Conservation (phyloP, 2,888 invertebrate species). For the Papilio gigon region DNA sequence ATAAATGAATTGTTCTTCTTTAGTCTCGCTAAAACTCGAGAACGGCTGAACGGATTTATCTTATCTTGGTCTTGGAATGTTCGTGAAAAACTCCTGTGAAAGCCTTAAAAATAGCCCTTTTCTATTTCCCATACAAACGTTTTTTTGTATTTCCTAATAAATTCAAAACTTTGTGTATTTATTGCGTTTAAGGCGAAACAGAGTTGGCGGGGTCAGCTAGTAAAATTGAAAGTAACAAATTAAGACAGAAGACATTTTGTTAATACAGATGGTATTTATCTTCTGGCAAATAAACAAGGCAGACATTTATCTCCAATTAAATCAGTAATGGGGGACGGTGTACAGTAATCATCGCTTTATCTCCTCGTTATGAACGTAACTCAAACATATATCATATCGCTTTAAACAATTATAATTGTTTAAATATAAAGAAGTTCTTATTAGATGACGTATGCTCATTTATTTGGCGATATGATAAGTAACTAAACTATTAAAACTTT, state of each 20-base stretch:
- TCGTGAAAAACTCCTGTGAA: too few relatives aligned
- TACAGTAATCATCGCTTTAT: slow-evolving; percentile 11
- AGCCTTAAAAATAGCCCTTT: too few relatives aligned
- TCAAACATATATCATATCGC: slow-evolving; percentile 9
- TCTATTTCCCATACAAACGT: too few relatives aligned
- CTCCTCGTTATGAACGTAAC: not conserved
- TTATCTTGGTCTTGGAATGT: too few relatives aligned
- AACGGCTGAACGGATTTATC: too few relatives aligned
- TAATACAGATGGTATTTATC: not conserved
- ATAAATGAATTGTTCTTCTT: too few relatives aligned
- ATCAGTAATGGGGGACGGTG: not conserved
- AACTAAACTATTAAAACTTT: not conserved
- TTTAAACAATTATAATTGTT: slow-evolving; percentile 18
- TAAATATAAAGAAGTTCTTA: slow-evolving; percentile 15
- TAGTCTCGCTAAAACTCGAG: too few relatives aligned
- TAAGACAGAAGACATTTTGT: not conserved
- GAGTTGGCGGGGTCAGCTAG: too few relatives aligned
- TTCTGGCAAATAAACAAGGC: not conserved
- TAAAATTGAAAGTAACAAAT: not conserved
- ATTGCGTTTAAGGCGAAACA: too few relatives aligned
- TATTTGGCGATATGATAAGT: not conserved
- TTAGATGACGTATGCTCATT: not conserved
- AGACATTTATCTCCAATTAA: slow-evolving; percentile 10
- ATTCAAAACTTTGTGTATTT: too few relatives aligned
- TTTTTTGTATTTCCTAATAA: too few relatives aligned